These are phyloP conservation scores for Drosophila mayaguana DNA, from an alignment of 2,888 invertebrate genomes.

Conservation along the genomic window DNA sequence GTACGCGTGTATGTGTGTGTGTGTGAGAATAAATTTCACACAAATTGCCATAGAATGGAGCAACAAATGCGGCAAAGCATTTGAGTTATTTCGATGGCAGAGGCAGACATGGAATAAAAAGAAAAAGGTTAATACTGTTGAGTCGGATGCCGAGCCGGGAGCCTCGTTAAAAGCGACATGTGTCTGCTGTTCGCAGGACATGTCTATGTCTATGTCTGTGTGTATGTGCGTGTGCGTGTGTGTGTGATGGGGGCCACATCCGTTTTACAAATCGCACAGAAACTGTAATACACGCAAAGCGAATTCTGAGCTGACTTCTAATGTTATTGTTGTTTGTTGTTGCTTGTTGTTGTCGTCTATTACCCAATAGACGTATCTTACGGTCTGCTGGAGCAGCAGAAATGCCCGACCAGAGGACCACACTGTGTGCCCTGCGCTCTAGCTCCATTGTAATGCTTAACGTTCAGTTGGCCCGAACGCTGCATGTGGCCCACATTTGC, in stretches of 20 bases:
- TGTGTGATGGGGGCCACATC: conserved; percentile 49
- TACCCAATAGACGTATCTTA: conserved; percentile 54
- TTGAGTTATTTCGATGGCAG: conserved; percentile 33
- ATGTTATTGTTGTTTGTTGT: conserved; percentile 2
- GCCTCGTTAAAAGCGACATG: conserved; percentile 60
- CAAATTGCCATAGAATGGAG: conserved; percentile 27
- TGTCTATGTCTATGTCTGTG: conserved; percentile 15
- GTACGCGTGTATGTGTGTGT: neutral
- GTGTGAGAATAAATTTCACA: conserved; percentile 27
- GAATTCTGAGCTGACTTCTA: conserved; percentile 38
- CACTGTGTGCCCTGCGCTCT: conserved; percentile 16
- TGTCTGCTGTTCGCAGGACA: conserved; percentile 60
- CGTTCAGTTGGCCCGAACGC: conserved; percentile 25
- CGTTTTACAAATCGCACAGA: conserved; percentile 66
- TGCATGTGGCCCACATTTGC: conserved; percentile 50
- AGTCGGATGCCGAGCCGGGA: conserved; percentile 10
- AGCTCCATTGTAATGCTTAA: conserved; percentile 40
- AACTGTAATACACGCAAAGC: conserved; percentile 33
- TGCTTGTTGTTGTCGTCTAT: conserved; percentile 29
- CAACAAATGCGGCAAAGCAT: conserved; percentile 30
- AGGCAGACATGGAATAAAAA: neutral
- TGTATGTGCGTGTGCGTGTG: neutral
- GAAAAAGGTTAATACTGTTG: conserved; percentile 26
- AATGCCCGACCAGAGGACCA: conserved; percentile 10
- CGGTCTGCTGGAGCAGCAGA: conserved; percentile 65